These are phyloP conservation scores for Himalopsyche tibetana DNA, from an alignment of 2,888 invertebrate genomes.

Conservation along the genomic window DNA sequence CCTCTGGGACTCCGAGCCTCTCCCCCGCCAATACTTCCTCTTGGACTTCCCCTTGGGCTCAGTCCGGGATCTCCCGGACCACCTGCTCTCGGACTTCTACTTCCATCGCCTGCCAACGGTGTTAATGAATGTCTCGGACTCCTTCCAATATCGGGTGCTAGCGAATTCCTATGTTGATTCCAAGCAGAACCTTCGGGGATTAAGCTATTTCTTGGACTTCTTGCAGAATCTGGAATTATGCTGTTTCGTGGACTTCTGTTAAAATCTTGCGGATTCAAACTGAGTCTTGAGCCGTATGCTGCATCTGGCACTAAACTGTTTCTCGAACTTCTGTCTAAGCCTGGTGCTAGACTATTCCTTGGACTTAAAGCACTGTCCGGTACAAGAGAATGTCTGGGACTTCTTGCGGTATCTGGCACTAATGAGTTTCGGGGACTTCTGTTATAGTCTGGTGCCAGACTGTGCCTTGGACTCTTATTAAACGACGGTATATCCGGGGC, in stretches of 20 bases:
- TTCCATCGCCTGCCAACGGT: conserved; percentile 69
- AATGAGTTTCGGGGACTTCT: conserved; percentile 78
- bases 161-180: conserved; percentile 80
- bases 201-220: conserved; percentile 80
- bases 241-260: conserved; percentile 75
- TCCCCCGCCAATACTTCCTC: conserved; percentile 73
- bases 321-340: conserved; percentile 72
- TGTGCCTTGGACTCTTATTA: conserved; percentile 73
- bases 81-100: conserved; percentile 79
- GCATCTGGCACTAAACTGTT: conserved; percentile 80
- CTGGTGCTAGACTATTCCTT: conserved; percentile 77
- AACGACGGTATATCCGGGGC: conserved; percentile 73
- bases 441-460: conserved; percentile 79
- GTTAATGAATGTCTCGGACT: conserved; percentile 80
- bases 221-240: conserved; percentile 75
- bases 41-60: conserved; percentile 80
- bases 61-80: conserved; percentile 76
- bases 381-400: conserved; percentile 80
- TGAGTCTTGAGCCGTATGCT: conserved; percentile 77
- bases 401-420: conserved; percentile 78
- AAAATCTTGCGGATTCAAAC: conserved; percentile 78
- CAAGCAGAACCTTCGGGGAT: conserved; percentile 77
- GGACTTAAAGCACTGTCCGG: conserved; percentile 78
- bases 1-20: conserved; percentile 77
- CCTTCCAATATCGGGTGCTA: conserved; percentile 79